A percentile compares a stretch with the other conserved stretches of the same genome.
Conservation (phyloP, 2,797 vertebrate genomes). For the Lophotriccus pileatus region DNA sequence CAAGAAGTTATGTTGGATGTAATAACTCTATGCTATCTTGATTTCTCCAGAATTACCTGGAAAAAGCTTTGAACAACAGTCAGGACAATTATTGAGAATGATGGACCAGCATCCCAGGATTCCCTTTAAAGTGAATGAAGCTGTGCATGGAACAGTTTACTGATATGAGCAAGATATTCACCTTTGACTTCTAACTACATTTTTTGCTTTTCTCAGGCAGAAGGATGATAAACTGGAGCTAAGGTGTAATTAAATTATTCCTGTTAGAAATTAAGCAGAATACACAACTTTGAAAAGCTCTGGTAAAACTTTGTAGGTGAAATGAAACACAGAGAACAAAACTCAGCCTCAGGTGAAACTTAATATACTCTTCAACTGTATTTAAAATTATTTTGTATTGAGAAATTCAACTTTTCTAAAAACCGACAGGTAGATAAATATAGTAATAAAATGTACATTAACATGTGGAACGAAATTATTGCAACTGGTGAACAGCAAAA, state of each 20-base stretch:
- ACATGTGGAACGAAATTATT: neutral
- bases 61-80: neutral
- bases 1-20: neutral
- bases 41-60: neutral
- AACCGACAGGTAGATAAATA: neutral
- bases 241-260: neutral
- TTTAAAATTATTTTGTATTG: neutral
- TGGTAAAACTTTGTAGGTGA: neutral
- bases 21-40: neutral
- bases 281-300: neutral
- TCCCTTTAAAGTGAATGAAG: neutral
- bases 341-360: neutral
- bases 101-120: neutral
- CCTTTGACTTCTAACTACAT: neutral
- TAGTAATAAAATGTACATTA: slow-evolving; percentile 6
- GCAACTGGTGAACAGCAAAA: neutral
- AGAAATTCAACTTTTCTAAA: neutral
- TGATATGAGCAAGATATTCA: neutral
- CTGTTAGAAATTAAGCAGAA: neutral
- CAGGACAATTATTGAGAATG: neutral
- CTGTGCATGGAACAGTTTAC: neutral
- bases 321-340: neutral
- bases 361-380: neutral
- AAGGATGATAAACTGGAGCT: neutral
- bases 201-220: neutral